Conservation (phyloP, 2,888 invertebrate species). For the Drosophila anomalata region DNA sequence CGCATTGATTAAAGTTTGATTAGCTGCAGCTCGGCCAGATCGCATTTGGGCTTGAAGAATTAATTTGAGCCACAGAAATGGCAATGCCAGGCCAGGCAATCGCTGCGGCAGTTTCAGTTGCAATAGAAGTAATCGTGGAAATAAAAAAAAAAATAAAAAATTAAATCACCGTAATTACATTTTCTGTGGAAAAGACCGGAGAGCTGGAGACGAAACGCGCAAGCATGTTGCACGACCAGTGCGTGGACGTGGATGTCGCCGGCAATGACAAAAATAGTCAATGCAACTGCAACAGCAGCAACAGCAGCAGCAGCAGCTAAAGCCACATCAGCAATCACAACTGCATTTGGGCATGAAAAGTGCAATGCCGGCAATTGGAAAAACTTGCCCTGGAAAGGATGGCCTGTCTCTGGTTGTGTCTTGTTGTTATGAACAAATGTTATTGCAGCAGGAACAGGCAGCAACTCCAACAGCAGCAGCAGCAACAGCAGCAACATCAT, state of each 20-base stretch:
- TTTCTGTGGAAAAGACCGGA: constrained; percentile 58
- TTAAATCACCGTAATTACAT: constrained; percentile 64
- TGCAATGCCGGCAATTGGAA: constrained; percentile 63
- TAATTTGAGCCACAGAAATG: constrained; percentile 64
- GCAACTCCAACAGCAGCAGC: constrained; percentile 20
- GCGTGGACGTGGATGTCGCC: constrained; percentile 49
- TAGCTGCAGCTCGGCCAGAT: constrained; percentile 52
- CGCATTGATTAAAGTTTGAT: constrained; percentile 71
- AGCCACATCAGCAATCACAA: constrained; percentile 31
- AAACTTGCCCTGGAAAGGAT: constrained; percentile 62
- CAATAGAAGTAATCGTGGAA: constrained; percentile 46
- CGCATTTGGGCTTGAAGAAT: constrained; percentile 67
- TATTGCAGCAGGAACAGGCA: constrained; percentile 50
- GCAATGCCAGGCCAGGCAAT: constrained; percentile 32
- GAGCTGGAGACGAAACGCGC: constrained; percentile 54
- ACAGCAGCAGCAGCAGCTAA: constrained; percentile 35
- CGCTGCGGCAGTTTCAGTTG: constrained; percentile 31
- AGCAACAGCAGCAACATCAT: constrained; percentile 16
- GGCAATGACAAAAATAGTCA: constrained; percentile 65
- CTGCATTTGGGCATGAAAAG: constrained; percentile 72
- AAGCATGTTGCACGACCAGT: constrained; percentile 66
- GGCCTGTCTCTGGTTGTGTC: constrained; percentile 39
- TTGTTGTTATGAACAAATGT: constrained; percentile 68
- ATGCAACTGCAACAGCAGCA: constrained; percentile 49
- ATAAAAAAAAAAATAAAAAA: constrained; percentile 49